Evolutionary conservation across 2,797 vertebrate species (phyloP).

Genomic region (Sebastes steindachneri): DNA sequence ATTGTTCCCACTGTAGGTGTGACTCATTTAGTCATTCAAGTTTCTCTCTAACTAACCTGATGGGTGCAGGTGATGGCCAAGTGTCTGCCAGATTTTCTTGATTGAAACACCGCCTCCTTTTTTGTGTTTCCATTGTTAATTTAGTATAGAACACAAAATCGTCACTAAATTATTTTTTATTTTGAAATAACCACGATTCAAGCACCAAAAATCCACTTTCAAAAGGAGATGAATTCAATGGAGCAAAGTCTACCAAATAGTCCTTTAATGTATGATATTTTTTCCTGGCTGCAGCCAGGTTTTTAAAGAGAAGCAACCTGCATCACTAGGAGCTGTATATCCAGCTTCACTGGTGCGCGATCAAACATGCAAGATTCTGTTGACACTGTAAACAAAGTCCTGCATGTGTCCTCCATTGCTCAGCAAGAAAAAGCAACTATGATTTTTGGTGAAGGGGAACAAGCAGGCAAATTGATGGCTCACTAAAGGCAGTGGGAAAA

Average conservation of each 20-base stretch:
- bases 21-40: not conserved
- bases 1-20: not conserved
- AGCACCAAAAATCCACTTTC: not conserved
- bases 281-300: not conserved
- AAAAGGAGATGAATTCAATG: not conserved
- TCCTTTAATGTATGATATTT: not conserved
- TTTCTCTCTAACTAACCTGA: not conserved
- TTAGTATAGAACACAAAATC: not conserved
- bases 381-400: not conserved
- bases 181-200: not conserved
- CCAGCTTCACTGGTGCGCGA: not conserved
- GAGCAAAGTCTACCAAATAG: not conserved
- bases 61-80: not conserved
- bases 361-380: not conserved
- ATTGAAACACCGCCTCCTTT: not conserved
- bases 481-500: conserved; percentile 20
- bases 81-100: not conserved
- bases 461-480: conserved; percentile 35
- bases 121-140: not conserved
- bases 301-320: not conserved
- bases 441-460: conserved; percentile 14
- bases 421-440: not conserved
- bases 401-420: conserved; percentile 3
- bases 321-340: not conserved
- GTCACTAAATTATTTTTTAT: not conserved